These are phyloP conservation scores for Heliocidaris tuberculata DNA, from an alignment of 35 echinoderm and acorn worm species.

Conservation along the genomic window DNA sequence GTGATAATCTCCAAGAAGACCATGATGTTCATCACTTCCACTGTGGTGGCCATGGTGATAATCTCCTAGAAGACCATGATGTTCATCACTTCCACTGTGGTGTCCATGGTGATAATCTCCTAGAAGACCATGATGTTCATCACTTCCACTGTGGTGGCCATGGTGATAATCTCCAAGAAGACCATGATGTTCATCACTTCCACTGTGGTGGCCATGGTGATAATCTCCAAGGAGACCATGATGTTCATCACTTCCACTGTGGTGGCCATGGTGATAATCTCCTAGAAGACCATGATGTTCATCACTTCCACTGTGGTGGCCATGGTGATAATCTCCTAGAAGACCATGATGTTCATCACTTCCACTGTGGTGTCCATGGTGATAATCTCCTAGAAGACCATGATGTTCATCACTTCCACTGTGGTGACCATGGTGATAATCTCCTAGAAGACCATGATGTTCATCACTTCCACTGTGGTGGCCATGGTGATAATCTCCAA, in stretches of 20 bases:
- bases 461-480: slow-evolving; percentile 30
- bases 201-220: slow-evolving; percentile 15
- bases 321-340: not conserved
- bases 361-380: slow-evolving; percentile 33
- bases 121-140: slow-evolving; percentile 43
- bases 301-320: slow-evolving; percentile 18
- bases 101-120: slow-evolving; percentile 36
- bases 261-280: not conserved
- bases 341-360: slow-evolving; percentile 38
- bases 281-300: slow-evolving; percentile 30
- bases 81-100: slow-evolving; percentile 46
- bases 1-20: slow-evolving; percentile 14
- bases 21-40: slow-evolving; percentile 28
- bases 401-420: slow-evolving; percentile 40
- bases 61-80: slow-evolving; percentile 20
- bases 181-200: slow-evolving; percentile 26
- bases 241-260: slow-evolving; percentile 37
- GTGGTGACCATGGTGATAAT: slow-evolving; percentile 16
- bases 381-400: slow-evolving; percentile 8
- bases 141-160: slow-evolving; percentile 6
- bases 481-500: not conserved
- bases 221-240: not conserved
- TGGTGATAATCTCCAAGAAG: not conserved
- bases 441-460: slow-evolving; percentile 22
- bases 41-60: slow-evolving; percentile 14